Evolutionary conservation across 2,797 vertebrate species (phyloP), one percentile per base, ranked within the genome.

Genomic region (Sphenodon punctatus): DNA sequence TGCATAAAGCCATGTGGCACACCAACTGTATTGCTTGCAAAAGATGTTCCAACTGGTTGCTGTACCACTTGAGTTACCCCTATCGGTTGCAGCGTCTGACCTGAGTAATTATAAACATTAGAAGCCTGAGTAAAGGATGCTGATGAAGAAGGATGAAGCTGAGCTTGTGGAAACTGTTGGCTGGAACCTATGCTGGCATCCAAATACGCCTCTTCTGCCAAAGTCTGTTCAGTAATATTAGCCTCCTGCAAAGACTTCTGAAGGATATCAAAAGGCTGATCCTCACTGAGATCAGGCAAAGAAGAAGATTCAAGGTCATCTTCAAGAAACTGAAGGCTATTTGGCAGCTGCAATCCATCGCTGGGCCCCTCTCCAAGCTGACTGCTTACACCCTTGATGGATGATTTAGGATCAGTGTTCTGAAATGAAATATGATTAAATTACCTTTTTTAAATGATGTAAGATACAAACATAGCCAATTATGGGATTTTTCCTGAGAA

Each of bases 191-290:
- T 95, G 79, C 97, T 98, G 89, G 97, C 97, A 91, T 99, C 99
- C 94, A 99, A 92, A 85, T 99, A 96, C 36, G 99, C 99, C 95
- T 99, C 99, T 95, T 99, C 97, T 56, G 97, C 98, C 97, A 99
- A 78, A 6, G 98, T 99, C 96, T 99, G 98, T 94, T 99, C 98
- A 4, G 99, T 99, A 94, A 99, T 99, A 94, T 99, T 98, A 51
- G 99, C 99, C 95, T 99, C 98, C 95, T 99, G 94, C 88, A 99
- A 96, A 86, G 99, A 99, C 93, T 99, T 99, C 95, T 99, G 98
- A 49, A 99, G 97, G 94, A 99, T 99, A 96, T 99, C 98, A 73
- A 99, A 99, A 88, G 98, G 98, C 91, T 99, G 98, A 95, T 99
- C 99, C 95, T 98, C 98, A 45, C 95, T 97, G 51, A 99, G 97